phyloP scores from a whole-genome alignment of 2,113 vertebrate genomes.

The Amphilophus citrinellus region DNA sequence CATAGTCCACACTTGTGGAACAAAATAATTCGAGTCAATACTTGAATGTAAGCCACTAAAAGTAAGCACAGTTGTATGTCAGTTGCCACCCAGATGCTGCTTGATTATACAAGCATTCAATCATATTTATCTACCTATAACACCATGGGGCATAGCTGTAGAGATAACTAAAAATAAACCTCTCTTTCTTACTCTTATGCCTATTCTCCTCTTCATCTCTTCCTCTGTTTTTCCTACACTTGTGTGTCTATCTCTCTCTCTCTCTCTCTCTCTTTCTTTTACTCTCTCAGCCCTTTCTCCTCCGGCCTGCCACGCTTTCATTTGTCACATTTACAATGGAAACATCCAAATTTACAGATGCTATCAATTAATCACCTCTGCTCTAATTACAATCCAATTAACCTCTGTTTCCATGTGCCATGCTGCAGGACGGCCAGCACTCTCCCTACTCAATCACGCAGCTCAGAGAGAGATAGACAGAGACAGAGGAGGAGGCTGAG shows the following conservation, averaged over 20 bases:
- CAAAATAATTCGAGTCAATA: not conserved
- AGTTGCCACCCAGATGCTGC: not conserved
- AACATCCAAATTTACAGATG: slow-evolving; percentile 86
- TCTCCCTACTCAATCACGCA: slow-evolving; percentile 71
- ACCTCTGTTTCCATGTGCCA: slow-evolving; percentile 78
- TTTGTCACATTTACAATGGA: slow-evolving; percentile 85
- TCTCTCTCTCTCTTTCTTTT: slow-evolving; percentile 13
- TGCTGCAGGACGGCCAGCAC: slow-evolving; percentile 74
- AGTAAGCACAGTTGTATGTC: slow-evolving; percentile 10
- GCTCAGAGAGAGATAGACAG: slow-evolving; percentile 57
- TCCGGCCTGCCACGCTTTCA: slow-evolving; percentile 71
- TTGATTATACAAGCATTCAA: slow-evolving; percentile 32
- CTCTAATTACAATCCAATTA: slow-evolving; percentile 87
- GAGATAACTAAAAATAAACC: slow-evolving; percentile 40
- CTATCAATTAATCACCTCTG: slow-evolving; percentile 85
- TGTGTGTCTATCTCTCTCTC: slow-evolving; percentile 25
- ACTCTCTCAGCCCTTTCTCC: slow-evolving; percentile 64
- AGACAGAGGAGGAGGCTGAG: slow-evolving; percentile 18
- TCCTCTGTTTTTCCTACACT: not conserved
- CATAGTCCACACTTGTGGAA: not conserved
- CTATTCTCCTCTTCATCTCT: not conserved
- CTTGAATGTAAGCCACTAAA: not conserved
- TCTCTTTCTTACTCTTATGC: slow-evolving; percentile 2
- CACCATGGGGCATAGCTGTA: slow-evolving; percentile 5
- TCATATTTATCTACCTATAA: slow-evolving; percentile 32